Percentiles rank a stretch among this genome's conserved stretches.
phyloP scores from a whole-genome alignment of 2,797 vertebrate species.

The Sebastes nivosus region DNA sequence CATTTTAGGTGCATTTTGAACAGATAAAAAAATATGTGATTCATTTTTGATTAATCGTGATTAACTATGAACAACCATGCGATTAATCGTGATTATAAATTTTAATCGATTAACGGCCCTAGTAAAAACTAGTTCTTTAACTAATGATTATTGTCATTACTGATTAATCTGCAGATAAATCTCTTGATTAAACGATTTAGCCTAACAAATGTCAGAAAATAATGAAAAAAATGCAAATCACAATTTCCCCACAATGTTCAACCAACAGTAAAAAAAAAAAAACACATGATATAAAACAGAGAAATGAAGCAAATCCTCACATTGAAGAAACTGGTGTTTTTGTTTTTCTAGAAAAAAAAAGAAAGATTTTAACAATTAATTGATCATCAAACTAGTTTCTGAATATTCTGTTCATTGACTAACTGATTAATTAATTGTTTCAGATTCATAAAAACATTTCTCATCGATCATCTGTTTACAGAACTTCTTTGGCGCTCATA shows the following conservation, averaged over 20 bases:
- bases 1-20: no score
- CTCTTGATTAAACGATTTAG: neutral
- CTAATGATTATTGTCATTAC: neutral
- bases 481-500: neutral
- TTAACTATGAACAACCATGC: no score
- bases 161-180: neutral
- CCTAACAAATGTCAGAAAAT: neutral
- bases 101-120: no score
- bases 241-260: neutral
- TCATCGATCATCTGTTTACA: neutral
- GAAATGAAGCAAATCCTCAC: neutral
- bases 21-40: no score
- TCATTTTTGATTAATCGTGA: no score
- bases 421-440: neutral
- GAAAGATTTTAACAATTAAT: no score
- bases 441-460: neutral
- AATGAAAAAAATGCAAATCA: neutral
- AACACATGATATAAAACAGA: neutral
- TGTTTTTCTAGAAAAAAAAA: neutral
- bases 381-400: neutral
- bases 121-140: neutral
- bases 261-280: neutral
- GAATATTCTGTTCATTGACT: neutral
- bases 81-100: no score
- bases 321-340: neutral